phyloP scores from a whole-genome alignment of 2,888 invertebrate species.

The Chrysolina haemoptera region DNA sequence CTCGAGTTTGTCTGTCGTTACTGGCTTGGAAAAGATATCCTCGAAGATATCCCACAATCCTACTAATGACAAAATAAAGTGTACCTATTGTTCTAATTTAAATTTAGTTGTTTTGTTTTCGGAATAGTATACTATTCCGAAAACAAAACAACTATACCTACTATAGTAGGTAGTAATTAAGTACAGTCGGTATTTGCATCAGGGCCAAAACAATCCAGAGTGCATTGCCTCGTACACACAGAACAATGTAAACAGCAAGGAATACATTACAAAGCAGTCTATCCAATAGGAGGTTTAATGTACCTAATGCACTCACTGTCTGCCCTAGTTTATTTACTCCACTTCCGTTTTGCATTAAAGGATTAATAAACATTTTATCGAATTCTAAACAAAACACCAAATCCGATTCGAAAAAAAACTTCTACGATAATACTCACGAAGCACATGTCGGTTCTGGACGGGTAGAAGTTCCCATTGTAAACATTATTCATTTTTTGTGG shows the following conservation, averaged over 20 bases:
- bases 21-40: too few relatives aligned
- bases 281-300: not conserved
- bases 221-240: conserved; percentile 2
- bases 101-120: too few relatives aligned
- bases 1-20: too few relatives aligned
- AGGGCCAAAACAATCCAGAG: conserved; percentile 11
- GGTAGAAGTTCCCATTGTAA: conserved; percentile 58
- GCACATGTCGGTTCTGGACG: conserved; percentile 60
- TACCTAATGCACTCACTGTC: conserved; percentile 5
- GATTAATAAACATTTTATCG: conserved; percentile 19
- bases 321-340: conserved; percentile 20
- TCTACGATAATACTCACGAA: conserved; percentile 59
- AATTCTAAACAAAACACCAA: conserved; percentile 11
- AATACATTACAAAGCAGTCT: conserved; percentile 9
- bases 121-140: too few relatives aligned
- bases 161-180: too few relatives aligned
- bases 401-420: not conserved
- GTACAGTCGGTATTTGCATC: not conserved
- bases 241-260: not conserved
- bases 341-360: conserved; percentile 23
- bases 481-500: conserved; percentile 61
- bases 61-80: too few relatives aligned
- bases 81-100: too few relatives aligned
- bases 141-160: too few relatives aligned
- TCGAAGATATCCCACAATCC: too few relatives aligned